These are phyloP conservation scores for Nerophis lumbriciformis DNA, from an alignment of 2,113 vertebrate species.

Conservation along the genomic window DNA sequence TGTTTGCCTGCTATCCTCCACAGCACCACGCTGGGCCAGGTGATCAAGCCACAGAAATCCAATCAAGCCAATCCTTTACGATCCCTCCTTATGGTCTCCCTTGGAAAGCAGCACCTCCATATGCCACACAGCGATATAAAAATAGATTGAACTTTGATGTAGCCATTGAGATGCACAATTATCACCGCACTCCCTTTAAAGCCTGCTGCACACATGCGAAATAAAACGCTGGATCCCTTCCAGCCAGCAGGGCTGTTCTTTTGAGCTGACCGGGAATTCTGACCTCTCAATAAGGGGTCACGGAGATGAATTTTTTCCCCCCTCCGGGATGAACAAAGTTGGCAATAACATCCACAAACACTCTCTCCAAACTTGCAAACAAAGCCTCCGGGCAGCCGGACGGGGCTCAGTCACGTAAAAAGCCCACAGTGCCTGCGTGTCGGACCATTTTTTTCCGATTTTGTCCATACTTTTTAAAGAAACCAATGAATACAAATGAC, in stretches of 20 bases:
- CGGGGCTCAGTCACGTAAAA: conserved; percentile 34
- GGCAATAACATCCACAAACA: conserved; percentile 20
- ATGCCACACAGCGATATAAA: conserved; percentile 25
- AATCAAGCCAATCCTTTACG: conserved; percentile 60
- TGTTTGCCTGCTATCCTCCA: conserved; percentile 42
- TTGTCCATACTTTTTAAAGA: too few species aligned
- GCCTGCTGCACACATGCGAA: conserved; percentile 14
- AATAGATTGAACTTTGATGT: conserved; percentile 22
- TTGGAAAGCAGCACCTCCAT: conserved; percentile 22
- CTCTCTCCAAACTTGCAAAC: conserved; percentile 11
- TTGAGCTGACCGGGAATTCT: conserved; percentile 16
- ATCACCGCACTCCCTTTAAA: conserved; percentile 31
- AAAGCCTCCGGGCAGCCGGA: conserved; percentile 26
- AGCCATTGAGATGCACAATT: conserved; percentile 29
- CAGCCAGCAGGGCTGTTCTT: not conserved
- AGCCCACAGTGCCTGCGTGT: conserved; percentile 19
- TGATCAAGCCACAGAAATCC: conserved; percentile 57
- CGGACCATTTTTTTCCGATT: conserved; percentile 24
- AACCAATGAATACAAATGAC: too few species aligned
- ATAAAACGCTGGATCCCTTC: conserved; percentile 13
- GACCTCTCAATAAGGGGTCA: conserved; percentile 33
- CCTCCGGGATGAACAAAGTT: conserved; percentile 31
- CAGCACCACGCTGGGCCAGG: conserved; percentile 48
- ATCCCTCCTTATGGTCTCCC: conserved; percentile 49
- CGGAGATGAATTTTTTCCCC: conserved; percentile 20